Evolutionary conservation across 1,140 invertebrate genomes (phyloP).

Genomic region (Trichonephila clavata): DNA sequence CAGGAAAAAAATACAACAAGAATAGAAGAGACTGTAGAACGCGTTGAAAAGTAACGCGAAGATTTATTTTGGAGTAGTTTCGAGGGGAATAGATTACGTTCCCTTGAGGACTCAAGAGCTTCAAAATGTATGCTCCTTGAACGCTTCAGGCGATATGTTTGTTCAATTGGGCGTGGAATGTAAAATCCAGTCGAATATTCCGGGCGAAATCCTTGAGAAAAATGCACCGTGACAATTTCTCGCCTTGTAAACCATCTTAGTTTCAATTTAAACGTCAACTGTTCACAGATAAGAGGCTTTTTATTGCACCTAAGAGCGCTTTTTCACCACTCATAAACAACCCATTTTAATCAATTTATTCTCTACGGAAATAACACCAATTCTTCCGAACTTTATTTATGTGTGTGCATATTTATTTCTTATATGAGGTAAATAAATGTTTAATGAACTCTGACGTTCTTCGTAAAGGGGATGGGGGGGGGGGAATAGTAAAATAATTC

Average conservation of each 20-base stretch:
- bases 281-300: background rate
- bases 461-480: no score
- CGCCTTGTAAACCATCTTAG: constrained; percentile 46
- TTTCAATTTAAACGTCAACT: constrained; percentile 67
- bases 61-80: constrained; percentile 52
- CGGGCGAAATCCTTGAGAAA: background rate
- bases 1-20: background rate
- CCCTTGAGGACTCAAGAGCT: background rate
- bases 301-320: background rate
- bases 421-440: no score
- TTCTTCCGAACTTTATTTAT: no score
- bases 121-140: constrained; percentile 2
- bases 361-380: no score
- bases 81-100: constrained; percentile 52
- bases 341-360: no score
- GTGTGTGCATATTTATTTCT: no score
- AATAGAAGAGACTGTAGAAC: background rate
- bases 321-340: background rate
- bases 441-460: no score
- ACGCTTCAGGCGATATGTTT: background rate
- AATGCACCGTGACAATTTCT: background rate
- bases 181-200: background rate
- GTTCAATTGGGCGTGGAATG: background rate
- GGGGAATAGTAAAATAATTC: no score
- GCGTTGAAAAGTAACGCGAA: background rate